Percentiles rank a stretch among this genome's conserved stretches.
Evolutionary conservation across 2,797 vertebrate species (phyloP).

Genomic region (Poecilia wingei): DNA sequence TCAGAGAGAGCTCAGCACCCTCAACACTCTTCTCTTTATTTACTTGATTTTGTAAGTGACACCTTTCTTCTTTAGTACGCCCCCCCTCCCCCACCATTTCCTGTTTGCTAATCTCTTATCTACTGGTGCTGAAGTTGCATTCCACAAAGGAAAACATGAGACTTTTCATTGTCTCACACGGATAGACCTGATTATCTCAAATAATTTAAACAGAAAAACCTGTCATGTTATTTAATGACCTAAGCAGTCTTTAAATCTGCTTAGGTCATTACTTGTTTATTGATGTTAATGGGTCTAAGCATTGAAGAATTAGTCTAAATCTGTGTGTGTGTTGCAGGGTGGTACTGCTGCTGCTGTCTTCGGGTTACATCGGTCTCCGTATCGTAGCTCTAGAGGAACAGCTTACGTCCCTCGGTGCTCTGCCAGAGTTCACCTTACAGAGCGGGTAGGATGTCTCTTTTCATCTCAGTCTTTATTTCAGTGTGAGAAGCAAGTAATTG

Average conservation of each 20-base stretch:
- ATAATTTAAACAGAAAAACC: background rate
- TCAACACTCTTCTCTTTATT: slow-evolving; percentile 84
- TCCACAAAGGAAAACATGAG: background rate
- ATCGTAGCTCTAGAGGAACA: slow-evolving; percentile 88
- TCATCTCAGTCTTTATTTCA: background rate
- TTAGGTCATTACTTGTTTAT: background rate
- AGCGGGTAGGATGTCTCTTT: slow-evolving; percentile 66
- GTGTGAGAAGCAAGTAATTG: background rate
- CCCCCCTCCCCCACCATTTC: background rate
- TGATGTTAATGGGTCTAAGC: background rate
- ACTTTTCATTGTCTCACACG: background rate
- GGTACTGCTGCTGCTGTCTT: slow-evolving; percentile 86
- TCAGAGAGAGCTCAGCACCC: slow-evolving; percentile 73
- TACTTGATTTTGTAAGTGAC: slow-evolving; percentile 88
- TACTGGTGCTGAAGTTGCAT: background rate
- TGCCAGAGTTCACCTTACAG: slow-evolving; percentile 79
- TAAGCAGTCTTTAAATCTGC: background rate
- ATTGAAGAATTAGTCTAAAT: too few species aligned
- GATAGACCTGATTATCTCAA: background rate
- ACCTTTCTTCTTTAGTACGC: background rate
- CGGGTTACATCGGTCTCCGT: slow-evolving; percentile 88
- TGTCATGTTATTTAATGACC: too few species aligned
- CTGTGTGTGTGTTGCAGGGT: slow-evolving; percentile 69
- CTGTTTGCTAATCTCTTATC: background rate
- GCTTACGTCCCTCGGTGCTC: slow-evolving; percentile 77